Conservation (phyloP, 1,140 invertebrate species). For the Rhizoglyphus robini region DNA sequence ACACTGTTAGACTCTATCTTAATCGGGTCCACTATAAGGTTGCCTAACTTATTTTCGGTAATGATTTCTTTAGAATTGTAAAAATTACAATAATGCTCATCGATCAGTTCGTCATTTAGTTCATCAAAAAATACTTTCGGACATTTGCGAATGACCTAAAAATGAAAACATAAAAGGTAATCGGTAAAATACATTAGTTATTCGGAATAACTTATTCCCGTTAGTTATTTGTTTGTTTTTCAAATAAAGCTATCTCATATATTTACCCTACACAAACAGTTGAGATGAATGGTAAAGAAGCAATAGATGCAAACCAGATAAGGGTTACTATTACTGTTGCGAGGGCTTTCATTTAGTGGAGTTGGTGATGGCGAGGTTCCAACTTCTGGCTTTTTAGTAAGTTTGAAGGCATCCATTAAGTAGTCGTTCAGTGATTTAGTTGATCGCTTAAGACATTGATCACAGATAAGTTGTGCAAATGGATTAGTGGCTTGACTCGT, state of each 20-base stretch:
- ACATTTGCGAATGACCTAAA: conserved; percentile 17
- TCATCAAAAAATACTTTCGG: conserved; percentile 20
- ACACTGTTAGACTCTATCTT: neutral
- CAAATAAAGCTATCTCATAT: neutral
- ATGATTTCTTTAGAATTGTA: conserved; percentile 6
- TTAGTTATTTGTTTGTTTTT: too few relatives aligned
- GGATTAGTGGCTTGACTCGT: neutral
- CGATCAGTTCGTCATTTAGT: neutral
- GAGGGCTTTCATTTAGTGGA: neutral
- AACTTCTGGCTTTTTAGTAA: neutral
- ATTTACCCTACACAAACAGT: conserved; percentile 16
- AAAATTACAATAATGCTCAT: neutral
- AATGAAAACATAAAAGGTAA: neutral
- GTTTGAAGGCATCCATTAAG: neutral
- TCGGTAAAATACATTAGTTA: neutral
- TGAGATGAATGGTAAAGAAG: conserved; percentile 17
- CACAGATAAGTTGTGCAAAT: conserved; percentile 14
- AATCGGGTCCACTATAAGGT: neutral
- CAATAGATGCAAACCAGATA: conserved; percentile 16
- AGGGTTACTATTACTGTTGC: neutral
- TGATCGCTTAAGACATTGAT: conserved; percentile 12
- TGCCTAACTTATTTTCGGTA: neutral
- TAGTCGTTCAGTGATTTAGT: conserved; percentile 9
- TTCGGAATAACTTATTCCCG: too few relatives aligned
- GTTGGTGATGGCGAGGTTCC: neutral